Evolutionary conservation across 2,113 vertebrate species (phyloP).

Genomic region (Zosterops pallidus): DNA sequence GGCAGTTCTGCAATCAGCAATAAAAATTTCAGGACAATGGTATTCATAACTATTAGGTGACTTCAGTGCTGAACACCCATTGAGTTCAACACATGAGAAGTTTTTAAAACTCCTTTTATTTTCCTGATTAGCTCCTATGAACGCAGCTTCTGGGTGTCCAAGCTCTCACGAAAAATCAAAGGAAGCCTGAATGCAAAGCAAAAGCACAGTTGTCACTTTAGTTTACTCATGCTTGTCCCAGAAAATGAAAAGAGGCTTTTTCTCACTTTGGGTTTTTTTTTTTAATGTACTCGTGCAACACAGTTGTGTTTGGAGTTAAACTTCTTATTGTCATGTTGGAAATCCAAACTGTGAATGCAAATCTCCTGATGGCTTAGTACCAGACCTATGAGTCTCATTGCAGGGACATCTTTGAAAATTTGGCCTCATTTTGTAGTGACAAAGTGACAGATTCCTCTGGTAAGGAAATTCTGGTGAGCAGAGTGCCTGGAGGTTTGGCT

Average conservation of each 20-base stretch:
- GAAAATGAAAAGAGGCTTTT: slow-evolving; percentile 42
- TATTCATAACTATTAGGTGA: not conserved
- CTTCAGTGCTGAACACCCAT: not conserved
- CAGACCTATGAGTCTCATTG: not conserved
- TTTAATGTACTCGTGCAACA: not conserved
- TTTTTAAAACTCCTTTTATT: not conserved
- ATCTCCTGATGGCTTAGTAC: slow-evolving; percentile 3
- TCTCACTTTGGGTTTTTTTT: not conserved
- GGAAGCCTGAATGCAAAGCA: not conserved
- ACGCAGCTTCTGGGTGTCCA: not conserved
- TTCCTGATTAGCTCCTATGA: not conserved
- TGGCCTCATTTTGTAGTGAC: slow-evolving; percentile 7
- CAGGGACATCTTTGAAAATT: slow-evolving; percentile 28
- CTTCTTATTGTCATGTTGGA: slow-evolving; percentile 24
- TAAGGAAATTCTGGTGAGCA: slow-evolving; percentile 2
- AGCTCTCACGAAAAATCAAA: slow-evolving; percentile 9
- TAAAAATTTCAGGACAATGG: not conserved
- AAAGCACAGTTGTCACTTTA: slow-evolving; percentile 31
- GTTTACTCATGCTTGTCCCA: slow-evolving; percentile 31
- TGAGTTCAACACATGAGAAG: not conserved
- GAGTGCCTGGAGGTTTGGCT: slow-evolving; percentile 32
- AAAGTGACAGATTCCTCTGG: not conserved
- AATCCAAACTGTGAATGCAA: slow-evolving; percentile 15
- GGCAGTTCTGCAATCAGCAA: not conserved
- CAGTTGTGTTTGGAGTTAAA: slow-evolving; percentile 8